These are phyloP conservation scores for Holothuria scabra DNA, from an alignment of 53 echinoderm and acorn worm genomes.

Conservation along the genomic window DNA sequence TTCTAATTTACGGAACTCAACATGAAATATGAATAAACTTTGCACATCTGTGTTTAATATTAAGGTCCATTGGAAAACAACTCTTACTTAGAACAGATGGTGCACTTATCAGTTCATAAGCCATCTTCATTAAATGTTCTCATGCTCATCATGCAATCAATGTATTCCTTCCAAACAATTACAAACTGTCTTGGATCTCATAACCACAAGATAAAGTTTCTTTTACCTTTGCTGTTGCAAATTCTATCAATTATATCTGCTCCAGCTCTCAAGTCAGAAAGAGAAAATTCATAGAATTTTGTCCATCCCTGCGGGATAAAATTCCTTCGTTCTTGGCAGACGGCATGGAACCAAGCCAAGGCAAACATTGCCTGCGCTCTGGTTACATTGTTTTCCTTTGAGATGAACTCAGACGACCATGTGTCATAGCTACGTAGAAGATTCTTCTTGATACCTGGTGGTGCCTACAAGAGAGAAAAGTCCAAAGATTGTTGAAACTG, in stretches of 20 bases:
- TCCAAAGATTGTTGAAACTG: too few relatives aligned
- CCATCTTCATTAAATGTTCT: too few relatives aligned
- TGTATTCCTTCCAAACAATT: background rate
- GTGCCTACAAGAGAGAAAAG: conserved; percentile 66
- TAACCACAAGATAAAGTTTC: background rate
- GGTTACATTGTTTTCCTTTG: conserved; percentile 83
- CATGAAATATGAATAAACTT: too few relatives aligned
- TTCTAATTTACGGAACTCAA: too few relatives aligned
- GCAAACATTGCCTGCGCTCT: conserved; percentile 97
- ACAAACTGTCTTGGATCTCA: background rate
- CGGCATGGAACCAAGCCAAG: conserved; percentile 98
- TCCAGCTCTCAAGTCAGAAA: conserved; percentile 92
- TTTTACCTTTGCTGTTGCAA: conserved; percentile 71
- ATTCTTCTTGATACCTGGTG: conserved; percentile 99
- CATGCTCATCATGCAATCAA: background rate
- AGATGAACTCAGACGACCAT: conserved; percentile 93
- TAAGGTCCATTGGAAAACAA: too few relatives aligned
- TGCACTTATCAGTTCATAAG: too few relatives aligned
- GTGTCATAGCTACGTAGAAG: conserved; percentile 94
- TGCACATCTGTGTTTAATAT: too few relatives aligned
- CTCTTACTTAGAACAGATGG: too few relatives aligned
- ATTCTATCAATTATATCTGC: conserved; percentile 95
- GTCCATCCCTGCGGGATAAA: conserved; percentile 99
- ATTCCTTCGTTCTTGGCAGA: conserved; percentile 97
- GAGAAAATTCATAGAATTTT: conserved; percentile 97